Base-by-base conservation (phyloP, 2,113 vertebrate species). In the Notechis scutatus region DNA sequence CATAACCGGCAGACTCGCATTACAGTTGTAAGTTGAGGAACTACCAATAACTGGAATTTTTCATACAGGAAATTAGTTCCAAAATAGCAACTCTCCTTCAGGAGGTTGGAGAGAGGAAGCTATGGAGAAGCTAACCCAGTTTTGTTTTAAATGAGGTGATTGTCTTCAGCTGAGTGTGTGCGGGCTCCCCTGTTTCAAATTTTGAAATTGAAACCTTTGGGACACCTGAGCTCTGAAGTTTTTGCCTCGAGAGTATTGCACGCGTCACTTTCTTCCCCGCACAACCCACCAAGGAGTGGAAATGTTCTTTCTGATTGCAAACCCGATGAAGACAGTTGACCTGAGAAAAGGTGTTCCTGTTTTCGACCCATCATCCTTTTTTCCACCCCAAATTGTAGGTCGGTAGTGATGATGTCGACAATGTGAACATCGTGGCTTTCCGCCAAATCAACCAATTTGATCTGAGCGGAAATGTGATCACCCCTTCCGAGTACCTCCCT, bases 391-490 rank as follows among this genome's bases (percentile, higher is more conserved):
- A 45, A 0, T 92, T 93, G 87, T 95, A 99, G 99, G 98, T 99
- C 47, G 99, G 98, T 90, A 98, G 97, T 94, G 98, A 94, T 29
- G 99, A 99, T 97, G 98, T 99, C 11, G 98, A 98, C 89, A 98
- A 99, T 0, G 96, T 99, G 90, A 99, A 99, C 96, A 99, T 99
- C 94, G 99, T 99, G 57, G 99, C 98, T 0, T 99, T 99, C 96
- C 98, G 99, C 94, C 99, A 99, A 97, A 99, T 99, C 94, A 99
- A 99, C 97, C 99, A 99, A 1, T 99, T 99, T 94, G 99, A 99
- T 95, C 97, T 99, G 57, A 99, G 99, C 91, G 99, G 99, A 93
- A 99, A 99, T 39, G 98, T 99, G 95, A 97, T 99, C 95, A 99
- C 99, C 1, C 98, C 98, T 59, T 98, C 99, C 0, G 99, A 99